Evolutionary conservation across 2,888 invertebrate genomes (phyloP).

Genomic region (Herminia tarsipennalis): DNA sequence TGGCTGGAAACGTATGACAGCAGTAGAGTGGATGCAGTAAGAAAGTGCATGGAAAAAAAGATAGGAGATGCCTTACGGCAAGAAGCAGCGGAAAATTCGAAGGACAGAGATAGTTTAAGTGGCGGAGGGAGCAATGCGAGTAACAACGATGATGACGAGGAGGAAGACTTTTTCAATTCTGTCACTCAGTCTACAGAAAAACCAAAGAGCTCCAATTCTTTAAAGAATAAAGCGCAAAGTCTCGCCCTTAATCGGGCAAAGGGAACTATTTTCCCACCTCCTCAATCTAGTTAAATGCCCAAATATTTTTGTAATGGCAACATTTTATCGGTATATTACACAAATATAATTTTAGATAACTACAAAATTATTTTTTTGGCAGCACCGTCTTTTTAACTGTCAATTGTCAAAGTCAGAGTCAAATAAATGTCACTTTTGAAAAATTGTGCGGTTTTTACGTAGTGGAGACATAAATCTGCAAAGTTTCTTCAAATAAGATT

Average conservation of each 20-base stretch:
- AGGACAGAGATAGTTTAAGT: slow-evolving; percentile 31
- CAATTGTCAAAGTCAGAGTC: too few species aligned
- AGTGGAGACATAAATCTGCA: too few species aligned
- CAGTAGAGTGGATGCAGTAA: slow-evolving; percentile 36
- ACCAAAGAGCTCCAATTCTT: slow-evolving; percentile 37
- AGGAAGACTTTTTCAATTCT: slow-evolving; percentile 16
- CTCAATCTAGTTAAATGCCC: too few species aligned
- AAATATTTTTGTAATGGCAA: too few species aligned
- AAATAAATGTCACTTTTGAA: too few species aligned
- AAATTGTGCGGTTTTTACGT: too few species aligned
- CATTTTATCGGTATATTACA: too few species aligned
- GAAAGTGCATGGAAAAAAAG: slow-evolving; percentile 33
- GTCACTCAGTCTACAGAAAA: slow-evolving; percentile 26
- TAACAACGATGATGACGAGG: slow-evolving; percentile 17
- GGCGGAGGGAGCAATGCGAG: slow-evolving; percentile 31
- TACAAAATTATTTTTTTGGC: too few species aligned
- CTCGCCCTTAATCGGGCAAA: slow-evolving; percentile 21
- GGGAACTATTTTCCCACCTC: neutral
- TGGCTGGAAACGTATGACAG: slow-evolving; percentile 29
- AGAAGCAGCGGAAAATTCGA: slow-evolving; percentile 34
- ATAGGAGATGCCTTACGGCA: slow-evolving; percentile 38
- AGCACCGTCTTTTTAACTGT: too few species aligned
- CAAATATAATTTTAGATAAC: too few species aligned
- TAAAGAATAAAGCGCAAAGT: slow-evolving; percentile 27
- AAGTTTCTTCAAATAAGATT: too few species aligned